Conservation (phyloP, 2,113 vertebrate species). For the Lamprotornis superbus region DNA sequence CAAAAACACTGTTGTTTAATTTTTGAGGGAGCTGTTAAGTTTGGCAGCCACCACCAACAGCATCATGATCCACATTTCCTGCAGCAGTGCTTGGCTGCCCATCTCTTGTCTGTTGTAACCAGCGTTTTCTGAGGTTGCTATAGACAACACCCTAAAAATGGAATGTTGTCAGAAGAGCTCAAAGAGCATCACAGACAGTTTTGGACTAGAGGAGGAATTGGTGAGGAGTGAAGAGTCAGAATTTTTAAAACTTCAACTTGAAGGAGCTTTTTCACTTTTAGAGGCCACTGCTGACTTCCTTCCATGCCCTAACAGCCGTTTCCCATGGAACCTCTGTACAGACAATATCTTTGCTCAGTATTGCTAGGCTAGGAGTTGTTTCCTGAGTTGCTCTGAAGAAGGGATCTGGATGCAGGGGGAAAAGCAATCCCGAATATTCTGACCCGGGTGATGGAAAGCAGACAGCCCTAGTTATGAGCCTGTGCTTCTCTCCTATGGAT, state of each 20-base stretch:
- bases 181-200: neutral
- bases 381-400: neutral
- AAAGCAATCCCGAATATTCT: neutral
- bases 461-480: constrained; percentile 33
- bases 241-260: neutral
- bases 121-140: neutral
- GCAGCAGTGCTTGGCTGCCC: neutral
- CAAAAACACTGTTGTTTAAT: constrained; percentile 27
- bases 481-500: constrained; percentile 71
- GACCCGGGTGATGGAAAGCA: neutral
- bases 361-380: constrained; percentile 7
- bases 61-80: neutral
- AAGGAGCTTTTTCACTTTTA: neutral
- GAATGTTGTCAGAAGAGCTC: neutral
- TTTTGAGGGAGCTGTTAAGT: constrained; percentile 1
- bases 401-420: neutral
- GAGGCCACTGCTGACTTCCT: neutral
- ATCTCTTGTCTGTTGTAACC: neutral
- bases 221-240: neutral
- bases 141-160: neutral
- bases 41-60: neutral
- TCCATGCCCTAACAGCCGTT: neutral
- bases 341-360: neutral
- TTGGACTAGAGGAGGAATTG: neutral
- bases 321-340: neutral